Conservation (phyloP, 2,797 vertebrate genomes). For the Lepilemur ruficaudatus region DNA sequence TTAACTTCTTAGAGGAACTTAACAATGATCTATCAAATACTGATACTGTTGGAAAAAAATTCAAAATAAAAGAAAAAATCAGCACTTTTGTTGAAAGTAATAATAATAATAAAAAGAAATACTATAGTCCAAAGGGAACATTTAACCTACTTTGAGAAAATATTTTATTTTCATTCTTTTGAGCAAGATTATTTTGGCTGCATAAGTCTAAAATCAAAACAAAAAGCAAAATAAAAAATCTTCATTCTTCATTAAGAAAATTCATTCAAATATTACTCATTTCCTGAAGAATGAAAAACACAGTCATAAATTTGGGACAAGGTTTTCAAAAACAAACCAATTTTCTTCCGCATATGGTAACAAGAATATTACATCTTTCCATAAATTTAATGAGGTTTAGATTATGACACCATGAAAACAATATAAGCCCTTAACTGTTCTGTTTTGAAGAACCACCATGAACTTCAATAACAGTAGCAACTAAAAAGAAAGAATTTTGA, state of each 20-base stretch:
- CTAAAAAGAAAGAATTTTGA: not conserved
- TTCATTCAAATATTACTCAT: not conserved
- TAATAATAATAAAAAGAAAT: no score
- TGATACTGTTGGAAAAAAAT: not conserved
- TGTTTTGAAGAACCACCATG: not conserved
- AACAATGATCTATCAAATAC: not conserved
- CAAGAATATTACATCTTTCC: not conserved
- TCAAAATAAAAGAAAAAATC: not conserved
- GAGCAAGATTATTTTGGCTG: not conserved
- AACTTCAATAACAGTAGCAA: not conserved
- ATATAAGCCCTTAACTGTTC: not conserved
- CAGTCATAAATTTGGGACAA: not conserved
- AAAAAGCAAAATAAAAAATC: not conserved
- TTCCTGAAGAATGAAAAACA: not conserved
- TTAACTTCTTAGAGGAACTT: not conserved
- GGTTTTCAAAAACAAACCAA: not conserved
- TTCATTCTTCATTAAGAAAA: not conserved
- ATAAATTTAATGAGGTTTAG: not conserved
- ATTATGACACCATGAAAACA: not conserved
- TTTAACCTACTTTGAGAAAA: not conserved
- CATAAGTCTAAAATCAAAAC: not conserved
- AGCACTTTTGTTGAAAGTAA: not conserved
- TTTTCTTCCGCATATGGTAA: not conserved
- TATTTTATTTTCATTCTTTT: not conserved
- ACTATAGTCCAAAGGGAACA: not conserved